These are phyloP conservation scores for Fabriciana adippe DNA, from an alignment of 2,888 invertebrate genomes.

Conservation along the genomic window DNA sequence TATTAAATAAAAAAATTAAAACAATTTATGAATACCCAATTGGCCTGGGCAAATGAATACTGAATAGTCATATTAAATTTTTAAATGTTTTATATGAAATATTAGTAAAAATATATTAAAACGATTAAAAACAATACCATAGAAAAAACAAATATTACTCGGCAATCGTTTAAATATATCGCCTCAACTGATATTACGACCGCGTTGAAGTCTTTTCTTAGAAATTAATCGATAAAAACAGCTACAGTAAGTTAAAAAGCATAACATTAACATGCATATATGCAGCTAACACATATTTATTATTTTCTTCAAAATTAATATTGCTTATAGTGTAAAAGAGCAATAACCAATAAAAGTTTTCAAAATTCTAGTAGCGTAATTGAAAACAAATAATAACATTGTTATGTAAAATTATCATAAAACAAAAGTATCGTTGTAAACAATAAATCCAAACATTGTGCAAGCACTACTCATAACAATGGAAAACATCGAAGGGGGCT, in stretches of 20 bases:
- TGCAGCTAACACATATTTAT: constrained; percentile 28
- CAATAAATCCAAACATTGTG: constrained; percentile 54
- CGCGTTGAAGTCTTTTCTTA: constrained; percentile 53
- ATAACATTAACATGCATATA: constrained; percentile 23
- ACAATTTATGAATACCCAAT: too few relatives aligned
- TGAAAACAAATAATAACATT: constrained; percentile 30
- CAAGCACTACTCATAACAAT: constrained; percentile 41
- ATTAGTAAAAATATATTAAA: too few relatives aligned
- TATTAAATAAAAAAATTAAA: too few relatives aligned
- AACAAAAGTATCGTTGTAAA: constrained; percentile 50
- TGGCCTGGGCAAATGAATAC: too few relatives aligned
- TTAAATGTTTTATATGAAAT: too few relatives aligned
- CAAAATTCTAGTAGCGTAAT: constrained; percentile 32
- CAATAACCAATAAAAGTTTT: constrained; percentile 31
- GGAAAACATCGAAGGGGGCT: constrained; percentile 41
- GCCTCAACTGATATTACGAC: constrained; percentile 19
- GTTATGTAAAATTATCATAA: constrained; percentile 35
- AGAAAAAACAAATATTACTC: too few relatives aligned
- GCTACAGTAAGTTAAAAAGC: constrained; percentile 22
- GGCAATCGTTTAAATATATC: not conserved
- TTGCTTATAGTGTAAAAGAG: constrained; percentile 16
- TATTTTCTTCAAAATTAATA: constrained; percentile 22
- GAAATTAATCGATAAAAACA: constrained; percentile 33
- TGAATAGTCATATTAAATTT: too few relatives aligned
- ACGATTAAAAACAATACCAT: too few relatives aligned